Percentiles rank a stretch among this genome's conserved stretches.
These are phyloP conservation scores for Drosophila sordidapex DNA, from an alignment of 2,888 invertebrate species.

Conservation along the genomic window DNA sequence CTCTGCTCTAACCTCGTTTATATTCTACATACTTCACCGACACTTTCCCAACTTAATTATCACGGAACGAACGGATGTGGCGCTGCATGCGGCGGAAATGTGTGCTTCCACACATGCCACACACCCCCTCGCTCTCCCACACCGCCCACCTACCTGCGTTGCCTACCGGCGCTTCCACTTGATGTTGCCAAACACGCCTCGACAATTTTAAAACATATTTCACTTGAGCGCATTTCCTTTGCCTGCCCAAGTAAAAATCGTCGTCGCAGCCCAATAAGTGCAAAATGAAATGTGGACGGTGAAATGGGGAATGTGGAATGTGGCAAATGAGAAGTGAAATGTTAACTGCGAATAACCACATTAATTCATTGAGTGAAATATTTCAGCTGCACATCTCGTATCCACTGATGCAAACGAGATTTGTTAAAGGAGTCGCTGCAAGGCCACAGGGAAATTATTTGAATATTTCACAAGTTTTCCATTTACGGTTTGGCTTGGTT, in stretches of 20 bases:
- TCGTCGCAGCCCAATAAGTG: slow-evolving; percentile 7
- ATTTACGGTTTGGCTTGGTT: too few relatives aligned
- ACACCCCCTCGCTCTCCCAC: slow-evolving; percentile 1
- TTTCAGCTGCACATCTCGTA: not conserved
- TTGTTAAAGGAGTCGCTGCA: not conserved
- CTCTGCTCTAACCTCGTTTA: not conserved
- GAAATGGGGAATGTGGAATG: slow-evolving; percentile 3
- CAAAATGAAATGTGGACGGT: slow-evolving; percentile 3
- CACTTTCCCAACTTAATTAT: slow-evolving; percentile 67
- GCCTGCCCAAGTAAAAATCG: slow-evolving; percentile 46
- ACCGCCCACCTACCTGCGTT: not conserved
- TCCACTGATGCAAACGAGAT: slow-evolving; percentile 18
- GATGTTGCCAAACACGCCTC: slow-evolving; percentile 70
- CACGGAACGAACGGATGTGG: slow-evolving; percentile 74
- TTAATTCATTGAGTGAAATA: slow-evolving; percentile 47
- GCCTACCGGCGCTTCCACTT: slow-evolving; percentile 43
- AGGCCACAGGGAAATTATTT: not conserved
- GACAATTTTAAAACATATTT: slow-evolving; percentile 78
- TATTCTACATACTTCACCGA: not conserved
- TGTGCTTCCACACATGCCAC: slow-evolving; percentile 33
- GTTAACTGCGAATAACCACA: slow-evolving; percentile 39
- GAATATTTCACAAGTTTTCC: not conserved
- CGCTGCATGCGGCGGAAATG: slow-evolving; percentile 69
- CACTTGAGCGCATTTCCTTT: slow-evolving; percentile 60
- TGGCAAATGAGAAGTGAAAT: slow-evolving; percentile 25